Evolutionary conservation across 2,797 vertebrate genomes (phyloP), one percentile per base, ranked within the genome.

Genomic region (Argya squamiceps): DNA sequence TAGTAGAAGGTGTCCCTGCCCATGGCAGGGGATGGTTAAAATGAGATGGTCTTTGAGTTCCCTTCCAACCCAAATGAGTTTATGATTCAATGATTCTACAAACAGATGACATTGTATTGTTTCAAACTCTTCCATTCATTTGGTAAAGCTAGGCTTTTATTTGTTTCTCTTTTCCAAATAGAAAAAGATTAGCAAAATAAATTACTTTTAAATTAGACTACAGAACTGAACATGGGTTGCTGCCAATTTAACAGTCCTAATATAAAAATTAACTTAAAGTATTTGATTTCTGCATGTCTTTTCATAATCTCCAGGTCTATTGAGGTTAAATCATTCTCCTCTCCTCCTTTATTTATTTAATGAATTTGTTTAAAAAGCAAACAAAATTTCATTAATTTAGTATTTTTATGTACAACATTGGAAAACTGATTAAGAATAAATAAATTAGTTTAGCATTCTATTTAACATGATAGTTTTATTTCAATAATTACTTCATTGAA

Each of bases 21-120:
- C 1, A 3, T 3, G 11, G n/a, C 8, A 29, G 34, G 7, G 4
- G 6, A n/a, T n/a, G 23, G 4, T 0, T 15, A 20, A 49, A 82
- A 36, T 13, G 2, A 29, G 5, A 10, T 37, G 13, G 17, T 8
- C 3, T 63, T 56, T 44, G 20, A n/a, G 43, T 20, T 26, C 4
- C 3, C 14, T 43, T 56, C n/a, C 29, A 22, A 30, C 4, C 2
- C 24, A 50, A 50, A 63, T 0, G 0, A 16, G 24, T 50, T 49
- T 11, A 19, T 4, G 4, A 15, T 56, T 75, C 55, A 62, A 2
- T 16, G 23, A 37, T 50, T 50, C 53, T 34, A 46, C 50, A 62
- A 75, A 74, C 7, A 11, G 30, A 7, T 4, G 4, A 17, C 58
- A 12, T 5, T 32, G 1, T 29, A 62, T 44, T n/a, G 32, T 64